Conservation (phyloP, 2,888 invertebrate genomes). For the Andrena marginata region DNA sequence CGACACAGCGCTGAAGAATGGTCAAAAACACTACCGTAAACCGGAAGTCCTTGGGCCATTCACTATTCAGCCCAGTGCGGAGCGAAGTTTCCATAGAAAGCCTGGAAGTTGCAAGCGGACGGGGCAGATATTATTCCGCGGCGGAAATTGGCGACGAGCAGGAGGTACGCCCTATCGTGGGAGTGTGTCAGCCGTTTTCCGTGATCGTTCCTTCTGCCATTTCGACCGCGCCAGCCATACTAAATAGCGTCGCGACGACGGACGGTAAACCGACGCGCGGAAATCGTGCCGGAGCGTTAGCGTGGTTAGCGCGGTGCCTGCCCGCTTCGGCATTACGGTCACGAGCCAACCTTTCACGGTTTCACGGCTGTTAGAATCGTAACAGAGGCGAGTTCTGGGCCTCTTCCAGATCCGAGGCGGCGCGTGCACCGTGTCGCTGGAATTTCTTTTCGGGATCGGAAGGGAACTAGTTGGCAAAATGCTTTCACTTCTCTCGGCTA, state of each 20-base stretch:
- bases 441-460: constrained; percentile 33
- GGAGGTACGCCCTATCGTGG: constrained; percentile 61
- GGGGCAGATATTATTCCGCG: neutral
- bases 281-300: constrained; percentile 36
- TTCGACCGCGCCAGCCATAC: constrained; percentile 48
- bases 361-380: constrained; percentile 75
- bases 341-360: constrained; percentile 78
- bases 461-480: constrained; percentile 23
- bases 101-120: neutral
- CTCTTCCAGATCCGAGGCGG: constrained; percentile 48
- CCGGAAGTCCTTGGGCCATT: no score
- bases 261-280: constrained; percentile 7
- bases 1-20: no score
- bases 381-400: constrained; percentile 56
- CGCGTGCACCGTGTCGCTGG: constrained; percentile 6
- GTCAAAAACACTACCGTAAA: no score
- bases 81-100: neutral
- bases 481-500: constrained; percentile 48
- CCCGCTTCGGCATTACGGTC: constrained; percentile 74
- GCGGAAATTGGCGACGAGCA: constrained; percentile 43
- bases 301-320: constrained; percentile 30
- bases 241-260: constrained; percentile 42
- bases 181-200: constrained; percentile 62
- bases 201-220: constrained; percentile 61
- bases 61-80: neutral